These are phyloP conservation scores for Orestias chungarensis DNA, from an alignment of 2,797 vertebrate genomes.

Conservation along the genomic window DNA sequence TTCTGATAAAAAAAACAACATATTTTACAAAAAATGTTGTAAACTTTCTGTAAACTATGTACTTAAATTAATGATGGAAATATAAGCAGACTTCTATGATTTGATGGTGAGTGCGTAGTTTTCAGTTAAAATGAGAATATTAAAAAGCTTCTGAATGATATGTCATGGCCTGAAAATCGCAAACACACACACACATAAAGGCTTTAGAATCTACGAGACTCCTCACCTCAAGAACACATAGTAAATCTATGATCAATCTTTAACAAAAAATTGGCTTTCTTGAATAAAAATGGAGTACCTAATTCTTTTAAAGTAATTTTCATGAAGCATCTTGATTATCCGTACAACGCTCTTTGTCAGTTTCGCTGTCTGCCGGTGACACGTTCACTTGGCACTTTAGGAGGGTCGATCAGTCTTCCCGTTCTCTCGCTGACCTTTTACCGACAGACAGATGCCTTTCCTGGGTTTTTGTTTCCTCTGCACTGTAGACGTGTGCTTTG, in stretches of 20 bases:
- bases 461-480: constrained; percentile 28
- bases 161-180: too few relatives aligned
- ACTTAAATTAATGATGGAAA: background rate
- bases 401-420: constrained; percentile 21
- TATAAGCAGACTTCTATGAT: too few relatives aligned
- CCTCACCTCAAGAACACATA: too few relatives aligned
- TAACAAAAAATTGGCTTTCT: background rate
- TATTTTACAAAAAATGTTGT: background rate
- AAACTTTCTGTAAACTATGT: background rate
- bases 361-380: background rate
- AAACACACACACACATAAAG: too few relatives aligned
- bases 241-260: background rate
- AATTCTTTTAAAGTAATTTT: background rate
- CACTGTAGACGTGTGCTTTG: constrained; percentile 49
- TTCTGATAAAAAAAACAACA: background rate
- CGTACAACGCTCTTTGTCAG: constrained; percentile 16
- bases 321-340: constrained; percentile 9
- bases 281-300: background rate
- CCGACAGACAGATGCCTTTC: constrained; percentile 44
- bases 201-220: too few relatives aligned
- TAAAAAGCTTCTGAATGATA: too few relatives aligned
- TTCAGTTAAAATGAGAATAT: background rate
- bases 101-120: background rate
- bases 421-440: constrained; percentile 60
- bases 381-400: constrained; percentile 1